phyloP scores from a whole-genome alignment of 2,797 vertebrate species.

The Rousettus madagascariensis region DNA sequence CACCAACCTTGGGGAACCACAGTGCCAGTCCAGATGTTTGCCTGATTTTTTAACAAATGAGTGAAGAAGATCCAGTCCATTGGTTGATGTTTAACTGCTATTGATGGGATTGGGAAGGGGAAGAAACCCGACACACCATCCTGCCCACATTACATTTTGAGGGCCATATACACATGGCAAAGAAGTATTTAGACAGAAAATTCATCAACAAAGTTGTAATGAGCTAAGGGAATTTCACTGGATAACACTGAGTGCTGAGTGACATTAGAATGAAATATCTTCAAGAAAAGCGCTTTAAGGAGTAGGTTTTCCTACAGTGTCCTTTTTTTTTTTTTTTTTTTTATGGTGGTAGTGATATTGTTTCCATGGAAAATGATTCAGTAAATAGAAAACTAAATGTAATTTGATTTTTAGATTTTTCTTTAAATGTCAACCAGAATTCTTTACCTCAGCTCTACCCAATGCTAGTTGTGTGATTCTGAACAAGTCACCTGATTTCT shows the following conservation, averaged over 20 bases:
- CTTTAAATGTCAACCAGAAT: background rate
- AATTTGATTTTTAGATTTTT: background rate
- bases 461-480: background rate
- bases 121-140: background rate
- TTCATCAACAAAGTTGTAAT: background rate
- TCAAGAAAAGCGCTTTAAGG: background rate
- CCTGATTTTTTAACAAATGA: conserved; percentile 19
- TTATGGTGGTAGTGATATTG: background rate
- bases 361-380: background rate
- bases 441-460: background rate
- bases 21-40: background rate
- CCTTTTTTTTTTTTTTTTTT: background rate
- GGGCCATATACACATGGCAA: background rate
- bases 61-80: background rate
- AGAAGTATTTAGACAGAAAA: conserved; percentile 30
- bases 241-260: background rate
- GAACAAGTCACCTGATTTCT: background rate
- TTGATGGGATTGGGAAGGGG: background rate
- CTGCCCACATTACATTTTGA: background rate
- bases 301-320: background rate
- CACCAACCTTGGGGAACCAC: background rate
- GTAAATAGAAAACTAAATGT: background rate
- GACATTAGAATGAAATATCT: background rate
- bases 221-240: background rate
- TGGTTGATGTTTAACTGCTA: background rate